These are phyloP conservation scores for Thyatira batis DNA, from an alignment of 2,888 invertebrate genomes.

Conservation along the genomic window DNA sequence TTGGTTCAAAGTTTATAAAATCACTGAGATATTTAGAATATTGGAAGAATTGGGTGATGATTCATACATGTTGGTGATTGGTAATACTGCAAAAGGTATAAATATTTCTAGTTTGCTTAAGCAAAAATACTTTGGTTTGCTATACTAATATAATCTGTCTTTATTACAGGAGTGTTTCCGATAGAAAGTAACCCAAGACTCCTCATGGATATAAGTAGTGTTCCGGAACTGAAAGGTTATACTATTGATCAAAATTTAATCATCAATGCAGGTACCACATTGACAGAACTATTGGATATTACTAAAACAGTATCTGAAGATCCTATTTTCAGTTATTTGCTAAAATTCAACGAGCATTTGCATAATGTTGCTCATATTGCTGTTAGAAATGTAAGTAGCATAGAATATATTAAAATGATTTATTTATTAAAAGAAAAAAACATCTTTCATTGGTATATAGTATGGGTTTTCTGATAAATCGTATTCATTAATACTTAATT, in stretches of 20 bases:
- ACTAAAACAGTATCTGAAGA: constrained; percentile 53
- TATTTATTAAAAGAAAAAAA: not conserved
- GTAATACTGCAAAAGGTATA: constrained; percentile 88
- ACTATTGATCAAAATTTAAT: constrained; percentile 62
- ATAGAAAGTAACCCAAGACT: constrained; percentile 57
- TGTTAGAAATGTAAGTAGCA: constrained; percentile 85
- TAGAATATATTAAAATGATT: too few relatives aligned
- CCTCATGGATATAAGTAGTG: constrained; percentile 62
- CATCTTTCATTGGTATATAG: too few relatives aligned
- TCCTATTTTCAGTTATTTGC: constrained; percentile 83
- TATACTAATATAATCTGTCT: not conserved
- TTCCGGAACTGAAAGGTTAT: constrained; percentile 55
- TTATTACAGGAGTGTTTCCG: constrained; percentile 62
- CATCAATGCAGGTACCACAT: constrained; percentile 61
- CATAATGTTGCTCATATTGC: constrained; percentile 87
- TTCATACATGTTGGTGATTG: constrained; percentile 85
- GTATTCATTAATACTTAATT: too few relatives aligned
- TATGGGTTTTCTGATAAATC: too few relatives aligned
- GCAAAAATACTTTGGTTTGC: not conserved
- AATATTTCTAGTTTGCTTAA: not conserved
- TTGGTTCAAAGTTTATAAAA: constrained; percentile 79
- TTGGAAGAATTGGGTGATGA: constrained; percentile 64
- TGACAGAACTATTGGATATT: constrained; percentile 66
- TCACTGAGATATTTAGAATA: constrained; percentile 77
- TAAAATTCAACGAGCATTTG: constrained; percentile 84